A percentile compares a stretch with the other conserved stretches of the same genome.
phyloP scores from a whole-genome alignment of 2,888 invertebrate species.

The Ferdinandea cuprea region DNA sequence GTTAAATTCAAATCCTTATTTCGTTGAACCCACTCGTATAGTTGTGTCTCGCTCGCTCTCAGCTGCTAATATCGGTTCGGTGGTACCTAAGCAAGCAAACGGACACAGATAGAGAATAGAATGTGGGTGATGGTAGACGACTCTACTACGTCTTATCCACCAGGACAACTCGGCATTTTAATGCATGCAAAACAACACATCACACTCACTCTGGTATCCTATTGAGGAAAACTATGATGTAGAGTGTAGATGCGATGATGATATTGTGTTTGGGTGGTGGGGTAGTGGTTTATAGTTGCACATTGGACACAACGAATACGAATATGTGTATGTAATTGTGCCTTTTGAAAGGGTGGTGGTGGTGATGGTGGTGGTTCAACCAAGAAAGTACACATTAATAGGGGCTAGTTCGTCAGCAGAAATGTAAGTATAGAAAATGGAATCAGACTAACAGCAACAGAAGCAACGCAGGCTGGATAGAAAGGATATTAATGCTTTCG shows the following conservation, averaged over 20 bases:
- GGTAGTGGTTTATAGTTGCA: too few species aligned
- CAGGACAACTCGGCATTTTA: slow-evolving; percentile 72
- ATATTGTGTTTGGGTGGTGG: slow-evolving; percentile 72
- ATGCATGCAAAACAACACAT: slow-evolving; percentile 75
- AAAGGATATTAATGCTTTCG: slow-evolving; percentile 71
- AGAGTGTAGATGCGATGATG: slow-evolving; percentile 71
- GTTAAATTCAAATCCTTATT: slow-evolving; percentile 75
- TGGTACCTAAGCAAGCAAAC: slow-evolving; percentile 16
- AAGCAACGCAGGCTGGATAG: slow-evolving; percentile 60
- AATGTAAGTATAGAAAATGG: slow-evolving; percentile 71
- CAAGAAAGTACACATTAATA: slow-evolving; percentile 75
- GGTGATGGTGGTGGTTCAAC: slow-evolving; percentile 36
- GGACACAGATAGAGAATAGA: slow-evolving; percentile 35
- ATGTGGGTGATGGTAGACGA: neutral
- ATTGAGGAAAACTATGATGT: slow-evolving; percentile 73
- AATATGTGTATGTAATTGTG: slow-evolving; percentile 33
- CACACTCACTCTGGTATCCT: slow-evolving; percentile 62
- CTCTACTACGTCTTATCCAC: slow-evolving; percentile 57
- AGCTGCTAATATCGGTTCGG: slow-evolving; percentile 33
- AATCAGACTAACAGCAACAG: slow-evolving; percentile 64
- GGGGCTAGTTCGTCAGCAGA: slow-evolving; percentile 79
- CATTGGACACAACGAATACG: slow-evolving; percentile 65
- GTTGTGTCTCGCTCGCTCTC: slow-evolving; percentile 37
- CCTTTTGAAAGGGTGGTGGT: neutral
- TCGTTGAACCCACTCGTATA: slow-evolving; percentile 66